These are phyloP conservation scores for Notiomystis cincta DNA, from an alignment of 2,113 vertebrate species.

Conservation along the genomic window DNA sequence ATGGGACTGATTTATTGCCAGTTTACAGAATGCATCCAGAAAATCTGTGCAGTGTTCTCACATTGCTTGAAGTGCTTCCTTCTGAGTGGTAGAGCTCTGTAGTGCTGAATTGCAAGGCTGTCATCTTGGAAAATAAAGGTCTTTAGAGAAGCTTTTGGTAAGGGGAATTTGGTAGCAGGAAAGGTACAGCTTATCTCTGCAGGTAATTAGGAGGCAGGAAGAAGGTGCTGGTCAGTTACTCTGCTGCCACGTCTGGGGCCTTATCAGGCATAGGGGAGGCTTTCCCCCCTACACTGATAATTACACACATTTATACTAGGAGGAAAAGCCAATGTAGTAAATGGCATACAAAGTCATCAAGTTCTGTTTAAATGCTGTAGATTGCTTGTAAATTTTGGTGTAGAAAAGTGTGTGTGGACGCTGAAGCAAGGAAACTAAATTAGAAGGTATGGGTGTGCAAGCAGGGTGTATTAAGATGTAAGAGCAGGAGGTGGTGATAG, in stretches of 20 bases:
- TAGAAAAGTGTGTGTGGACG: background rate
- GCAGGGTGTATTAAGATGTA: background rate
- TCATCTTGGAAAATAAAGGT: background rate
- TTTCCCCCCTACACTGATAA: background rate
- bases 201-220: background rate
- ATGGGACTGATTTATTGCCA: background rate
- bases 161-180: background rate
- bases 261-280: background rate
- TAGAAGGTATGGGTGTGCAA: background rate
- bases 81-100: background rate
- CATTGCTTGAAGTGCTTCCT: background rate
- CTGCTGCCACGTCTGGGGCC: background rate
- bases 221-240: background rate
- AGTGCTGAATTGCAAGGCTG: background rate
- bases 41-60: accelerated
- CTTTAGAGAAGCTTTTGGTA: background rate
- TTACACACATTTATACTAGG: too few relatives aligned
- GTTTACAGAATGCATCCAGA: background rate
- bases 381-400: background rate
- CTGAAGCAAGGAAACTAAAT: background rate
- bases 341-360: background rate
- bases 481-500: background rate
- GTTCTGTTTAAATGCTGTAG: background rate
- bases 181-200: background rate
- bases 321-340: background rate